Base-by-base conservation (phyloP, 2,113 vertebrate genomes). In the Turnix velox region DNA sequence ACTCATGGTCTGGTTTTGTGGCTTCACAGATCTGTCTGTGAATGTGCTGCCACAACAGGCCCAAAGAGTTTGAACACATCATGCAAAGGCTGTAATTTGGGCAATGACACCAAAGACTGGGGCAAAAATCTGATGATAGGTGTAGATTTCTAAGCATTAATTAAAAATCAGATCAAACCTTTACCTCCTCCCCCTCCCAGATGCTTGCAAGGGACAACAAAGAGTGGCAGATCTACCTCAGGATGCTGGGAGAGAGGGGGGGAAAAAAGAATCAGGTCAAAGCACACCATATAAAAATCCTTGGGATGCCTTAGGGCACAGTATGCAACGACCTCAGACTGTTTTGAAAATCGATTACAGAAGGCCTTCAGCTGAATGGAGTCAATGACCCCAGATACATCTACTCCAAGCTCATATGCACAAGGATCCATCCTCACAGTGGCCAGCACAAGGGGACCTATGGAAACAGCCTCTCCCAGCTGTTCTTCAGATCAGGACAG, bases 281-380 rank as follows among this genome's bases (percentile, higher is more conserved):
- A 97, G 92, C 75, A 96, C 80, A 93, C 42, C 76, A 82, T 73
- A 42, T 45, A 94, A 61, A 93, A 95, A 94, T 73, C 81, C 80
- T 94, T 96, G 82, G 7, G n/a, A 35, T 52, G 92, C 87, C 59
- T 45, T 63, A 65, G 89, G 88, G 88, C 82, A 85, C n/a, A 88
- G 94, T 49, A 95, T 12, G 80, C 81, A 93, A 80, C 33, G 66
- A 94, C 90, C 90, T 93, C 84, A 92, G 91, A 87, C 74, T 92
- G 94, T 87, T 94, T 37, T 76, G 55, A 94, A 96, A 97, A 94
- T 69, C 39, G 91, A 92, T 97, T 92, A 96, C n/a, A 86, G 67
- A 94, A 85, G 74, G 75, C 92, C 86, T 95, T 88, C 91, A 93
- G 81, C 76, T 93, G 88, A 96, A 94, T 84, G 65, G 55, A 95